Evolutionary conservation across 2,113 vertebrate species (phyloP).

Genomic region (Maccullochella peelii): DNA sequence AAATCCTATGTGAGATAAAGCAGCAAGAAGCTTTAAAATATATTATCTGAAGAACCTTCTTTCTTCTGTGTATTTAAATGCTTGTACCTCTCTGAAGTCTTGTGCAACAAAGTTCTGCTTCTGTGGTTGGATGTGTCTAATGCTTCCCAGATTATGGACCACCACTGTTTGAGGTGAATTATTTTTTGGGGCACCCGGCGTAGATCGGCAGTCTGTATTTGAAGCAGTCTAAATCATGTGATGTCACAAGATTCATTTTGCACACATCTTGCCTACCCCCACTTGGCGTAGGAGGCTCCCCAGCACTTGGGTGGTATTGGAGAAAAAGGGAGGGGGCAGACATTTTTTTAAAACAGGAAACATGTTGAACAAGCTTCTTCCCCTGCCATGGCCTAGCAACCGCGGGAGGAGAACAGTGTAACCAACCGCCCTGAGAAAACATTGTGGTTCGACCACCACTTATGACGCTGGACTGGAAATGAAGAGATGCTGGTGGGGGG

Average conservation of each 20-base stretch:
- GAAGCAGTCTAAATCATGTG: constrained; percentile 81
- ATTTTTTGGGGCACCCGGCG: constrained; percentile 48
- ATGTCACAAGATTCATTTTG: constrained; percentile 76
- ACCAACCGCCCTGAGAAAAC: constrained; percentile 82
- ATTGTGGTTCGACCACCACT: constrained; percentile 85
- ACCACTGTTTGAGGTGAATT: constrained; percentile 67
- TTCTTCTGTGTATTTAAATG: constrained; percentile 26
- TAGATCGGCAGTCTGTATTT: constrained; percentile 68
- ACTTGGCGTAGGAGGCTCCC: constrained; percentile 60
- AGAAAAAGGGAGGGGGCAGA: constrained; percentile 56
- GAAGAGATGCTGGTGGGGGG: constrained; percentile 61
- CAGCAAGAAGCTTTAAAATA: constrained; percentile 4
- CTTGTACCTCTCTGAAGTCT: constrained; percentile 37
- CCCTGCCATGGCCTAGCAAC: constrained; percentile 78
- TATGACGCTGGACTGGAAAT: constrained; percentile 77
- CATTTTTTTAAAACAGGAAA: constrained; percentile 75
- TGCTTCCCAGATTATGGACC: constrained; percentile 71
- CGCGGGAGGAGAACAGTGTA: constrained; percentile 81
- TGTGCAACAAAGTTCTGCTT: constrained; percentile 52
- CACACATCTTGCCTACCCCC: constrained; percentile 55
- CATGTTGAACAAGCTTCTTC: constrained; percentile 86
- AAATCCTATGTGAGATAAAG: background rate
- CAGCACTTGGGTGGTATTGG: constrained; percentile 84
- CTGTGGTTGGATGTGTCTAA: constrained; percentile 63
- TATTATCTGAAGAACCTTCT: constrained; percentile 19